Conservation (phyloP, 2,888 invertebrate species). For the Drosophila kuntzei region DNA sequence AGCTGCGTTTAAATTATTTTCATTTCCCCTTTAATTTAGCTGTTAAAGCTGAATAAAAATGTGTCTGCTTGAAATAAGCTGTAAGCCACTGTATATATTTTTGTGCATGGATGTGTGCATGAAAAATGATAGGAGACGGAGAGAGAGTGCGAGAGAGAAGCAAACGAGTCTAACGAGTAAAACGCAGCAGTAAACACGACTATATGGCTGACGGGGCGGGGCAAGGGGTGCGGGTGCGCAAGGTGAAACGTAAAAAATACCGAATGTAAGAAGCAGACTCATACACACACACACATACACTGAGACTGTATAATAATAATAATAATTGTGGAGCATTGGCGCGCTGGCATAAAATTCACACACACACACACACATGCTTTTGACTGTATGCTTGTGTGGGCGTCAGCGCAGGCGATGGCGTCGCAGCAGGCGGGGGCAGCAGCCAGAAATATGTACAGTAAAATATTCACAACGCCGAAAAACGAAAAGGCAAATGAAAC, state of each 20-base stretch:
- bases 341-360: slow-evolving; percentile 49
- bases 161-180: slow-evolving; percentile 73
- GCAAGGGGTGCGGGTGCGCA: slow-evolving; percentile 52
- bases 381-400: slow-evolving; percentile 46
- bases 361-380: slow-evolving; percentile 31
- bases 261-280: slow-evolving; percentile 47
- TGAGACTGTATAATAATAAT: slow-evolving; percentile 62
- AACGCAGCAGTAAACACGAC: slow-evolving; percentile 58
- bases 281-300: slow-evolving; percentile 18
- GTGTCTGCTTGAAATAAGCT: too few species aligned
- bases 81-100: too few species aligned
- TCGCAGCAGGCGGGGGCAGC: slow-evolving; percentile 3
- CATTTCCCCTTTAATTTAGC: too few species aligned
- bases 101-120: slow-evolving; percentile 27
- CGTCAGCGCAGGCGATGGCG: slow-evolving; percentile 26
- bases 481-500: slow-evolving; percentile 54
- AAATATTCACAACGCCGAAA: slow-evolving; percentile 55
- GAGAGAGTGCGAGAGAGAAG: slow-evolving; percentile 23
- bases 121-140: slow-evolving; percentile 68
- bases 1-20: too few species aligned
- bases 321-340: slow-evolving; percentile 77
- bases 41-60: too few species aligned
- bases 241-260: slow-evolving; percentile 72
- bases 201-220: neutral
- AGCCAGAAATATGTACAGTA: slow-evolving; percentile 61